Evolutionary conservation across 2,888 invertebrate species (phyloP).

Genomic region (Hetaerina titia): DNA sequence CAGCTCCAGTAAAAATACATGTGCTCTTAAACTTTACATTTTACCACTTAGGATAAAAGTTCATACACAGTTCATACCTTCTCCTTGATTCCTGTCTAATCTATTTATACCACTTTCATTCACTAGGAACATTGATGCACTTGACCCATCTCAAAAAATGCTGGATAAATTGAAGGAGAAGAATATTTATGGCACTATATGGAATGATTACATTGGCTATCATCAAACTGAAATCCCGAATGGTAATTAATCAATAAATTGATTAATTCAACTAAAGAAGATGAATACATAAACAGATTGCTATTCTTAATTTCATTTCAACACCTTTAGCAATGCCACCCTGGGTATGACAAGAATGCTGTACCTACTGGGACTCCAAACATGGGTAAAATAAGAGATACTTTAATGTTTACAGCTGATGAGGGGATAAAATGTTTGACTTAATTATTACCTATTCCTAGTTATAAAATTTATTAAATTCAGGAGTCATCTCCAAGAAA

Average conservation of each 20-base stretch:
- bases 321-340: neutral
- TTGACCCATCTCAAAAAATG: slow-evolving; percentile 48
- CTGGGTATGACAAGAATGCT: neutral
- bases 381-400: slow-evolving; percentile 14
- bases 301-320: neutral
- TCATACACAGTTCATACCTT: no score
- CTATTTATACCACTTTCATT: neutral
- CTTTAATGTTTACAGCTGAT: neutral
- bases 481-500: no score
- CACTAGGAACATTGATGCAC: slow-evolving; percentile 45
- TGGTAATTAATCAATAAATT: slow-evolving; percentile 24
- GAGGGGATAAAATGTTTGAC: no score
- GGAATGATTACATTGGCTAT: slow-evolving; percentile 51
- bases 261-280: neutral
- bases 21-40: no score
- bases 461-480: no score
- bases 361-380: neutral
- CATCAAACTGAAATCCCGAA: slow-evolving; percentile 45
- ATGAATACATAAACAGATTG: neutral
- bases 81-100: neutral
- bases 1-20: no score
- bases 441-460: no score
- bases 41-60: no score
- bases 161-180: slow-evolving; percentile 47
- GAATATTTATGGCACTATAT: slow-evolving; percentile 45